A percentile compares a stretch with the other conserved stretches of the same genome.
Conservation (phyloP, 2,113 vertebrate species). For the Myiopsitta monachus region DNA sequence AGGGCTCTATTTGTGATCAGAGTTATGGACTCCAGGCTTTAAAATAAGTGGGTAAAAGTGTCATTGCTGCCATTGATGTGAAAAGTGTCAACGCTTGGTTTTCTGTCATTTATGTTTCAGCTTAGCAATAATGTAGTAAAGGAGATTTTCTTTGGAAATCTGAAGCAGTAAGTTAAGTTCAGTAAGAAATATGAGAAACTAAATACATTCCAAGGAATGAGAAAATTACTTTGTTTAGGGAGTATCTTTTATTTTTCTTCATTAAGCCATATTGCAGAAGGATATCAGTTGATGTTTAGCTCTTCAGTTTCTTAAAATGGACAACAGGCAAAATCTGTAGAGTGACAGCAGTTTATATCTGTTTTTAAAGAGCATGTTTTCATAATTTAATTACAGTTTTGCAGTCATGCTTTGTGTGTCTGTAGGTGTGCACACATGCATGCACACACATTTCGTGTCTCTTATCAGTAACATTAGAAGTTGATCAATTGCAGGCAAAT, state of each 20-base stretch:
- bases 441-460: neutral
- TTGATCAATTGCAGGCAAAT: neutral
- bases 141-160: neutral
- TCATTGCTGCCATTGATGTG: neutral
- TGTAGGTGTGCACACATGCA: neutral
- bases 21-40: neutral
- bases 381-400: neutral
- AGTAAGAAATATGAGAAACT: neutral
- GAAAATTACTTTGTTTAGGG: neutral
- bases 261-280: neutral
- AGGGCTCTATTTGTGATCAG: neutral
- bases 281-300: neutral
- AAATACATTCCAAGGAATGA: neutral
- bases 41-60: conserved; percentile 5
- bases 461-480: neutral
- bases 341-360: neutral
- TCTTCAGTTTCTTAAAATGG: neutral
- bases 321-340: neutral
- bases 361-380: neutral
- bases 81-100: neutral
- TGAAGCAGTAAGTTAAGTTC: neutral
- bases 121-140: neutral
- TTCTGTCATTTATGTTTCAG: conserved; percentile 10
- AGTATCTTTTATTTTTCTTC: neutral
- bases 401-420: neutral